Evolutionary conservation across 2,888 invertebrate genomes (phyloP).

Genomic region (Myopa testacea): DNA sequence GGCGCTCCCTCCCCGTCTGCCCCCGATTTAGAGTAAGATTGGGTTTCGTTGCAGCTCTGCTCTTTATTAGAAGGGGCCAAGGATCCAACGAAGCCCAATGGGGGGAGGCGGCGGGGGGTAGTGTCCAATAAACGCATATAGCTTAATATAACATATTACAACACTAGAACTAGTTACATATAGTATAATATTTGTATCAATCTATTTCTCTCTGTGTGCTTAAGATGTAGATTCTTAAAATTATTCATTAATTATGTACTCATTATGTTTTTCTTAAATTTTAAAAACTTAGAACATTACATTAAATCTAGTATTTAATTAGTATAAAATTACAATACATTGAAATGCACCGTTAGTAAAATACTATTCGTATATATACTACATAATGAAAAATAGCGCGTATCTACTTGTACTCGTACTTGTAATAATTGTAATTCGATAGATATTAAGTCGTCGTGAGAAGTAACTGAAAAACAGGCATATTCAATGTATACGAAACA

Average conservation of each 20-base stretch:
- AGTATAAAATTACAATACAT: constrained; percentile 1
- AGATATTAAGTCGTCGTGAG: constrained; percentile 11
- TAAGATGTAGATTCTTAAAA: constrained; percentile 17
- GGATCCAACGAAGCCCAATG: not conserved
- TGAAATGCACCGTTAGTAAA: constrained; percentile 12
- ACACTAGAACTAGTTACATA: constrained; percentile 15
- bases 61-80: constrained; percentile 1
- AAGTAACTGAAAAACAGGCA: not conserved
- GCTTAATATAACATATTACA: not conserved
- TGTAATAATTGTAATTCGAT: not conserved
- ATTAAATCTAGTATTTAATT: not conserved
- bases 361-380: not conserved
- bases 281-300: too few relatives aligned
- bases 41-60: not conserved
- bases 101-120: not conserved
- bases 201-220: not conserved
- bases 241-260: not conserved
- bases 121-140: not conserved
- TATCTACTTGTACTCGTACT: constrained; percentile 6
- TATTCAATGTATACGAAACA: not conserved
- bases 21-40: not conserved
- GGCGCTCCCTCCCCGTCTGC: not conserved
- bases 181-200: not conserved
- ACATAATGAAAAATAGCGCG: constrained; percentile 4
- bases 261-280: too few relatives aligned